Conservation (phyloP, 2,797 vertebrate genomes). For the Characodon lateralis region DNA sequence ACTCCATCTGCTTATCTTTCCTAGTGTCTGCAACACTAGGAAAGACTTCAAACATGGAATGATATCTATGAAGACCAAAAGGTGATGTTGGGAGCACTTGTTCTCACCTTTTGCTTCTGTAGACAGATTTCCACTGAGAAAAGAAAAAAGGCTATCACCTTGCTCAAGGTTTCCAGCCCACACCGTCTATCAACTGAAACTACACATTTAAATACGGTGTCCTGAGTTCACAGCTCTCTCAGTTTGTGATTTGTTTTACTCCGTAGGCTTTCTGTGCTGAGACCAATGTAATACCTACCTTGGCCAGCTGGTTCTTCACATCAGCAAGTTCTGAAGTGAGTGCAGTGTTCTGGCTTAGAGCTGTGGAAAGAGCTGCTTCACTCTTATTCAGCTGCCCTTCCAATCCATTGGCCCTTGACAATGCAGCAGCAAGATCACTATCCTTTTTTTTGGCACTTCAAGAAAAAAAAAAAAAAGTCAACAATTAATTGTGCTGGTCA, state of each 20-base stretch:
- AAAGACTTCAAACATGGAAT: no score
- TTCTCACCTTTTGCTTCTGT: neutral
- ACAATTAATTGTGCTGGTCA: neutral
- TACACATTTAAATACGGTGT: no score
- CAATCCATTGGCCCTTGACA: slow-evolving; percentile 87
- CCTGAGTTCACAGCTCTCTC: no score
- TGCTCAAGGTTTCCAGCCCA: no score
- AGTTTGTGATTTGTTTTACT: no score
- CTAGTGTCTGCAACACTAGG: no score
- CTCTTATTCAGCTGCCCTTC: slow-evolving; percentile 90
- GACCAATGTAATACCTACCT: slow-evolving; percentile 74
- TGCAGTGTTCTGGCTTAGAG: slow-evolving; percentile 84
- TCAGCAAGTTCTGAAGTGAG: slow-evolving; percentile 87
- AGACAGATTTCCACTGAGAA: no score
- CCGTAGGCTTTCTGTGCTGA: neutral
- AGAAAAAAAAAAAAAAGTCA: slow-evolving; percentile 12
- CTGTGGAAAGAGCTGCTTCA: slow-evolving; percentile 86
- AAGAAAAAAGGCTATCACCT: no score
- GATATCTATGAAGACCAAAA: no score
- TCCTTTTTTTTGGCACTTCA: slow-evolving; percentile 92
- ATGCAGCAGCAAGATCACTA: slow-evolving; percentile 83
- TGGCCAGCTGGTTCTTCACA: slow-evolving; percentile 86
- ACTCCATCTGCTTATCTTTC: no score
- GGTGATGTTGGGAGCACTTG: no score
- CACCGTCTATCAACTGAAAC: no score